A percentile compares a stretch with the other conserved stretches of the same genome.
Evolutionary conservation across 2,113 vertebrate genomes (phyloP).

Genomic region (Catharus fuscescens): DNA sequence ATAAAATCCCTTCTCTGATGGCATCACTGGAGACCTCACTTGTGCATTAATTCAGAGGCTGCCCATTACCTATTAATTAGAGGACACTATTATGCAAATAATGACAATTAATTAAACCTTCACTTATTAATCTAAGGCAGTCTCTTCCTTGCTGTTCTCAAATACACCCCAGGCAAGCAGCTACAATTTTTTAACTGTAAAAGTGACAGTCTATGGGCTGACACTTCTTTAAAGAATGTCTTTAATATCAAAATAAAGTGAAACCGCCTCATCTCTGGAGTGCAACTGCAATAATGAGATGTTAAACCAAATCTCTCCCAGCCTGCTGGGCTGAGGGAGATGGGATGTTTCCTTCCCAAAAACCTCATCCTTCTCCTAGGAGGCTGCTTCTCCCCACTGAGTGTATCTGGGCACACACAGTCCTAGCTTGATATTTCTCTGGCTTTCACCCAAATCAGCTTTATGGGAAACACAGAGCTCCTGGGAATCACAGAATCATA

Average conservation of each 20-base stretch:
- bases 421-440: neutral
- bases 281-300: neutral
- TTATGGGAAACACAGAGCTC: neutral
- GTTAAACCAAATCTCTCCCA: neutral
- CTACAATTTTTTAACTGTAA: neutral
- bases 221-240: constrained; percentile 30
- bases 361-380: neutral
- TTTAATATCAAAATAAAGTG: constrained; percentile 43
- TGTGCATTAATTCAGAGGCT: neutral
- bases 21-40: neutral
- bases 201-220: constrained; percentile 1
- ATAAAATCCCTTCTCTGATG: neutral
- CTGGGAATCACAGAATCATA: neutral
- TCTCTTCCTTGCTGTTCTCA: neutral
- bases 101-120: constrained; percentile 56
- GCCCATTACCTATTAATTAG: constrained; percentile 37
- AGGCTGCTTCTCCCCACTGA: neutral
- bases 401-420: neutral
- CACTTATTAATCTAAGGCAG: constrained; percentile 1
- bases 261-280: neutral
- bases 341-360: neutral
- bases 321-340: neutral
- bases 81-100: constrained; percentile 15
- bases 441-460: neutral
- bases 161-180: neutral